phyloP scores from a whole-genome alignment of 37 sponge, comb jelly and placozoan species.

The Mnemiopsis leidyi region DNA sequence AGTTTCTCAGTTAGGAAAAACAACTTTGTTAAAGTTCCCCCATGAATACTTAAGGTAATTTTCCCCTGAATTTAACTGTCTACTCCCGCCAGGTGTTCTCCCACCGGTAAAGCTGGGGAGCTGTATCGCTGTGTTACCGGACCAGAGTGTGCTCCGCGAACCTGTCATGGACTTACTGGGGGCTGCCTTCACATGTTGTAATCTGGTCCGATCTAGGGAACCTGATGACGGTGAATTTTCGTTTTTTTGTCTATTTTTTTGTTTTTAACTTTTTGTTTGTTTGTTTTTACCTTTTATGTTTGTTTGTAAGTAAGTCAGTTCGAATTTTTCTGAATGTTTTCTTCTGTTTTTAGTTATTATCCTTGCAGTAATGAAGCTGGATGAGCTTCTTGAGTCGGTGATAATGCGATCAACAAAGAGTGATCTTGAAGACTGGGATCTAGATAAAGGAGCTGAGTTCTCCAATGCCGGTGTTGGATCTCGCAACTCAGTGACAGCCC shows the following conservation, averaged over 20 bases:
- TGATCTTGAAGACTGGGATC: slow-evolving; percentile 62
- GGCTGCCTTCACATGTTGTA: neutral
- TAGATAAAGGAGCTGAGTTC: slow-evolving; percentile 29
- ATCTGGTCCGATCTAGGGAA: neutral
- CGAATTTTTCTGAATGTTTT: neutral
- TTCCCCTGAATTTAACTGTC: neutral
- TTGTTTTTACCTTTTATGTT: neutral
- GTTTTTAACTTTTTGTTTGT: too few species aligned
- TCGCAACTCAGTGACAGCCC: slow-evolving; percentile 24
- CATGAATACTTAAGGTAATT: too few species aligned
- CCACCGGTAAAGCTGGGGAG: slow-evolving; percentile 23
- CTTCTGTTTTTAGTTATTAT: too few species aligned
- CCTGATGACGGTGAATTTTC: neutral
- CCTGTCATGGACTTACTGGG: slow-evolving; percentile 7
- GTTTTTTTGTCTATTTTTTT: neutral
- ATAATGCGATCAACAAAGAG: neutral
- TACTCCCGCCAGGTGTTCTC: neutral
- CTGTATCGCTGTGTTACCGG: slow-evolving; percentile 33
- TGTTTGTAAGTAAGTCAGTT: neutral
- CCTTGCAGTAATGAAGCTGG: neutral
- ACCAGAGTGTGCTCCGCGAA: neutral
- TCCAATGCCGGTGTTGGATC: neutral
- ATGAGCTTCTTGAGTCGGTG: neutral
- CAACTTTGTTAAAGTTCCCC: too few species aligned
- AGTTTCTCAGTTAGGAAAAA: too few species aligned